Evolutionary conservation across 2,797 vertebrate genomes (phyloP).

Genomic region (Ptychadena robeensis): DNA sequence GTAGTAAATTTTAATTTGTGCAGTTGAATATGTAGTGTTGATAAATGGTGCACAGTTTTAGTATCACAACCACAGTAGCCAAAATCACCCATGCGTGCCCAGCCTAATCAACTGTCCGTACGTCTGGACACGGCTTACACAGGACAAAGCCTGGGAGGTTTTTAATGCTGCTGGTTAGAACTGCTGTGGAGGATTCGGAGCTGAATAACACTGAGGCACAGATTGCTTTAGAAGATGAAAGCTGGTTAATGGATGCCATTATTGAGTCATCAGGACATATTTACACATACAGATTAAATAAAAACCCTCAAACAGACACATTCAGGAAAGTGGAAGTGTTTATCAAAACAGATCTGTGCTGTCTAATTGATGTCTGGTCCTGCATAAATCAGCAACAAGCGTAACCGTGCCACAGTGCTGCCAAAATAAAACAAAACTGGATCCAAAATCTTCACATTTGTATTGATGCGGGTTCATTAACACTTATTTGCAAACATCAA

Average conservation of each 20-base stretch:
- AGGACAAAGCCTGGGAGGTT: too few relatives aligned
- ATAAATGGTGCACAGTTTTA: too few relatives aligned
- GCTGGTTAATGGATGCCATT: slow-evolving; percentile 19
- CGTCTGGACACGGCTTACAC: too few relatives aligned
- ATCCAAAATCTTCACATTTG: background rate
- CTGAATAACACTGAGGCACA: background rate
- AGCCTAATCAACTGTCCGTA: too few relatives aligned
- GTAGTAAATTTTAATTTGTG: too few relatives aligned
- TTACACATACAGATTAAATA: slow-evolving; percentile 43
- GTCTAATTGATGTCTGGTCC: slow-evolving; percentile 30
- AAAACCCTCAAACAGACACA: slow-evolving; percentile 18
- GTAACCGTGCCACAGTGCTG: background rate
- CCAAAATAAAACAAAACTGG: background rate
- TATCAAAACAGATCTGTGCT: slow-evolving; percentile 41
- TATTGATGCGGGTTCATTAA: background rate
- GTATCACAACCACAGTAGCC: too few relatives aligned
- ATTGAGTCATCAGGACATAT: slow-evolving; percentile 37
- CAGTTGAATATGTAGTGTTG: too few relatives aligned
- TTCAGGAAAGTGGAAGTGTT: slow-evolving; percentile 15
- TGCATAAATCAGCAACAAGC: slow-evolving; percentile 21
- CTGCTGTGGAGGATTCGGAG: background rate
- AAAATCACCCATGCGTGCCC: too few relatives aligned
- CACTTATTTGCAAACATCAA: background rate
- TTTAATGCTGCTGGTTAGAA: too few relatives aligned
- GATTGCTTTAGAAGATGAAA: slow-evolving; percentile 3